These are phyloP conservation scores for Amphimallon solstitiale DNA, from an alignment of 2,888 invertebrate genomes.

Conservation along the genomic window DNA sequence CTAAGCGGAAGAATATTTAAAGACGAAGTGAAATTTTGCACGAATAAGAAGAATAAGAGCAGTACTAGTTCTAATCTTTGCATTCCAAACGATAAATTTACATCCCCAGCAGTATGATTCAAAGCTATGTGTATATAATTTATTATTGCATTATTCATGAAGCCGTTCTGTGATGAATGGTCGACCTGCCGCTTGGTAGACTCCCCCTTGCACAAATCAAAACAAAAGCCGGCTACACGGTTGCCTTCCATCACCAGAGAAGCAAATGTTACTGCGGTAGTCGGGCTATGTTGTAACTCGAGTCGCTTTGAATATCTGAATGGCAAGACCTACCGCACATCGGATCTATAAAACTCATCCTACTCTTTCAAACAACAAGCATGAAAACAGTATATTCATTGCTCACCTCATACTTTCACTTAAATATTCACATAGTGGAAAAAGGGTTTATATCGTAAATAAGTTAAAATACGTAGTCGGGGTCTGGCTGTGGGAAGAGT, in stretches of 20 bases:
- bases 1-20: not conserved
- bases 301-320: conserved; percentile 33
- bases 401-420: not conserved
- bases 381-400: conserved; percentile 13
- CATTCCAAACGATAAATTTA: conserved; percentile 15
- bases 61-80: conserved; percentile 2
- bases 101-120: conserved; percentile 29
- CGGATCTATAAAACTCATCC: conserved; percentile 30
- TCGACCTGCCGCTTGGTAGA: conserved; percentile 17
- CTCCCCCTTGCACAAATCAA: conserved; percentile 31
- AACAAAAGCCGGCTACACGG: conserved; percentile 10
- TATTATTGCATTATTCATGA: conserved; percentile 35
- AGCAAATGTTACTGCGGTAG: conserved; percentile 18
- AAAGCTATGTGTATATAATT: conserved; percentile 24
- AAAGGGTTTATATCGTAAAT: conserved; percentile 8
- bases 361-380: conserved; percentile 17
- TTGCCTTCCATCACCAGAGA: conserved; percentile 5
- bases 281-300: conserved; percentile 15
- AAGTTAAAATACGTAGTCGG: conserved; percentile 14
- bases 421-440: conserved; percentile 13
- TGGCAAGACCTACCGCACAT: conserved; percentile 37
- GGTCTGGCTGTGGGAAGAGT: conserved; percentile 10
- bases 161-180: conserved; percentile 20
- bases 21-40: conserved; percentile 4
- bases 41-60: not conserved